Evolutionary conservation across 1,140 invertebrate genomes (phyloP).

Genomic region (Camponotus pennsylvanicus): DNA sequence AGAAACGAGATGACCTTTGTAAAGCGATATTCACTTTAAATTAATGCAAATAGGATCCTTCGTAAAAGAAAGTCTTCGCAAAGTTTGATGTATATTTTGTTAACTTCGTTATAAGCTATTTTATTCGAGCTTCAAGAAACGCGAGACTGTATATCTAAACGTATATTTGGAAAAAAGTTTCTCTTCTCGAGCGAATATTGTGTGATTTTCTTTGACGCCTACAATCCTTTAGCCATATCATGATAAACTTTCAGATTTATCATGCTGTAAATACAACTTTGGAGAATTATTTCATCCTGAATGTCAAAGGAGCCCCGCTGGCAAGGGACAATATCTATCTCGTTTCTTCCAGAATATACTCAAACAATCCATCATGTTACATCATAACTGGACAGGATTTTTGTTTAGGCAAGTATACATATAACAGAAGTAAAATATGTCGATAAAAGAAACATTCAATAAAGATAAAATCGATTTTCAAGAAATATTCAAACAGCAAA

Average conservation of each 20-base stretch:
- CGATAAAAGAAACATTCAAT: neutral
- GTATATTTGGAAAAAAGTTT: neutral
- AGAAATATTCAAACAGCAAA: neutral
- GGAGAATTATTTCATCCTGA: neutral
- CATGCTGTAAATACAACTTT: neutral
- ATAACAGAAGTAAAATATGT: neutral
- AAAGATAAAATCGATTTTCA: neutral
- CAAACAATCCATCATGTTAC: slow-evolving; percentile 6
- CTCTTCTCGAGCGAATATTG: neutral
- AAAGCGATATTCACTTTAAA: neutral
- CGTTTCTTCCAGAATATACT: neutral
- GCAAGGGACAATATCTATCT: neutral
- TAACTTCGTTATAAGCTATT: neutral
- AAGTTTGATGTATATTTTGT: neutral
- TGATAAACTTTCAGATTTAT: neutral
- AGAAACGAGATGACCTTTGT: slow-evolving; percentile 9
- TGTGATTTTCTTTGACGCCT: neutral
- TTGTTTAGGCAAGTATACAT: neutral
- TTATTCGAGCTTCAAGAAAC: neutral
- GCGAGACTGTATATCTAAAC: neutral
- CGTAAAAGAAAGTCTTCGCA: neutral
- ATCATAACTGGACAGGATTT: neutral
- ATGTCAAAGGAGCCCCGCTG: neutral
- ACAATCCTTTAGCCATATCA: neutral
- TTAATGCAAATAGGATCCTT: neutral